These are phyloP conservation scores for Lepus europaeus DNA, from an alignment of 2,113 vertebrate species.

Conservation along the genomic window DNA sequence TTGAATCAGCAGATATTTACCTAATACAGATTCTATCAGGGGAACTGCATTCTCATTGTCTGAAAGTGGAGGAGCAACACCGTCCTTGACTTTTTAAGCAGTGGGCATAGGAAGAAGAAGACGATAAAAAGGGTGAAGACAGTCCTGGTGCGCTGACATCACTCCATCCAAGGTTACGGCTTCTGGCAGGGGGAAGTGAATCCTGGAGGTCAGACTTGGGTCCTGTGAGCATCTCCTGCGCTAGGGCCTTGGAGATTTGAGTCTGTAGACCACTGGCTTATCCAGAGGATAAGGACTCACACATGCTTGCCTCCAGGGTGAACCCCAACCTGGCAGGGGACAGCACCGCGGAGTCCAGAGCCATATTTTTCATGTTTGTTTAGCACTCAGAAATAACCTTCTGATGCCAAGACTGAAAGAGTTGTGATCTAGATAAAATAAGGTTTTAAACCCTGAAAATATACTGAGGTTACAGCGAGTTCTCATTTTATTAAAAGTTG, in stretches of 20 bases:
- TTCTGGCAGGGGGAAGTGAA: conserved; percentile 2
- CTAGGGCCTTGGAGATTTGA: not conserved
- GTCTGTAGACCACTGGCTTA: not conserved
- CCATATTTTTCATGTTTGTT: conserved; percentile 65
- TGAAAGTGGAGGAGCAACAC: not conserved
- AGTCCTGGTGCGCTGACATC: not conserved
- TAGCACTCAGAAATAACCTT: conserved; percentile 71
- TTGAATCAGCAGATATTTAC: conserved; percentile 25
- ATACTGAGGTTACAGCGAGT: conserved; percentile 38
- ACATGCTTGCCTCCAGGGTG: not conserved
- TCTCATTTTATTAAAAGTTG: conserved; percentile 71
- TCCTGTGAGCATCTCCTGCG: not conserved
- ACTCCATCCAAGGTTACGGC: not conserved
- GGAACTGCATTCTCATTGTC: conserved; percentile 22
- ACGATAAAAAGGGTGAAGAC: conserved; percentile 30
- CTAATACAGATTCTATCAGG: conserved; percentile 21
- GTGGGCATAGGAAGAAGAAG: not conserved
- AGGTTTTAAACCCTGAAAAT: conserved; percentile 71
- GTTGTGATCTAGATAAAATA: conserved; percentile 67
- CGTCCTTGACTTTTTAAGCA: not conserved
- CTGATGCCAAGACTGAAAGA: conserved; percentile 54
- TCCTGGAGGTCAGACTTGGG: conserved; percentile 11
- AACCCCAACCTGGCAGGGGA: not conserved
- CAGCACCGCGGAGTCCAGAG: not conserved
- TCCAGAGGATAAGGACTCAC: conserved; percentile 5